A percentile compares a stretch with the other conserved stretches of the same genome.
Evolutionary conservation across 1,140 invertebrate species (phyloP).

Genomic region (Drosophila auraria): DNA sequence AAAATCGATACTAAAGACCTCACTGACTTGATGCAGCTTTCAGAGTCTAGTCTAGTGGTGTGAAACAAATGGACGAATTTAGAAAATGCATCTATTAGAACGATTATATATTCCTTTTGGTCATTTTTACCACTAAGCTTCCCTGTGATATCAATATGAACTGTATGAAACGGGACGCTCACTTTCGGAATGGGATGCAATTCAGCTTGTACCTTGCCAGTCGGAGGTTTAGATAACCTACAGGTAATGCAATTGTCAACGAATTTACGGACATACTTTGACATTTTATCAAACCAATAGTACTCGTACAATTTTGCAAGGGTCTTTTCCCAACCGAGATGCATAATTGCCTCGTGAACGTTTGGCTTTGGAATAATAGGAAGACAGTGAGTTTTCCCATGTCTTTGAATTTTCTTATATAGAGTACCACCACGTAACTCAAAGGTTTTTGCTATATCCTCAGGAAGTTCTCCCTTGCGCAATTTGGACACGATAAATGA

Average conservation of each 20-base stretch:
- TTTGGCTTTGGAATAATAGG: slow-evolving; percentile 16
- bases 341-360: slow-evolving; percentile 20
- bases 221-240: slow-evolving; percentile 4
- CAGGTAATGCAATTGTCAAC: slow-evolving; percentile 10
- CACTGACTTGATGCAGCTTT: slow-evolving; percentile 5
- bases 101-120: too few species aligned
- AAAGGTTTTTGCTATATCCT: slow-evolving; percentile 4
- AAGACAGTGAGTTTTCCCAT: slow-evolving; percentile 9
- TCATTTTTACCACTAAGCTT: slow-evolving; percentile 23
- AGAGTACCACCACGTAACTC: slow-evolving; percentile 1
- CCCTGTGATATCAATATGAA: slow-evolving; percentile 12
- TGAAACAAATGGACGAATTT: slow-evolving; percentile 11
- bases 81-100: slow-evolving; percentile 3
- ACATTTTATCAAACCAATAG: slow-evolving; percentile 4
- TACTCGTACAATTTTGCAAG: slow-evolving; percentile 12
- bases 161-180: not conserved
- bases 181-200: slow-evolving; percentile 11
- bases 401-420: slow-evolving; percentile 14
- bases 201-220: slow-evolving; percentile 11
- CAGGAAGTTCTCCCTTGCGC: slow-evolving; percentile 1
- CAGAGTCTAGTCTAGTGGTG: slow-evolving; percentile 1
- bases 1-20: slow-evolving; percentile 14
- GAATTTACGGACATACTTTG: not conserved
- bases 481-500: slow-evolving; percentile 1
- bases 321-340: slow-evolving; percentile 20